Evolutionary conservation across 2,797 vertebrate genomes (phyloP).

Genomic region (Argentina silus): DNA sequence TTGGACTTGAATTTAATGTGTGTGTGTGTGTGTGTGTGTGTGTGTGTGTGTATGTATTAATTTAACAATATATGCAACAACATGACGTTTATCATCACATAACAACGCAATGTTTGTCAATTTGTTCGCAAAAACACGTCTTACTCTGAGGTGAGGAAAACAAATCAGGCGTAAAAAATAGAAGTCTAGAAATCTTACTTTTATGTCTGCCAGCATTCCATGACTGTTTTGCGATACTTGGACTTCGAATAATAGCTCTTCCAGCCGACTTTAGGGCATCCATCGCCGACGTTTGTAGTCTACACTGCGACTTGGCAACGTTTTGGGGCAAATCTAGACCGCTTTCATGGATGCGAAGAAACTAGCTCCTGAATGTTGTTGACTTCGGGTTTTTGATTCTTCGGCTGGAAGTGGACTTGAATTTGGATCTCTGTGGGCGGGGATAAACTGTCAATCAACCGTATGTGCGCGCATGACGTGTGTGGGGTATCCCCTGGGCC

Average conservation of each 20-base stretch:
- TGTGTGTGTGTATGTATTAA: too few relatives aligned
- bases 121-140: not conserved
- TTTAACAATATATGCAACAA: too few relatives aligned
- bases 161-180: not conserved
- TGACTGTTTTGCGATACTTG: constrained; percentile 80
- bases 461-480: not conserved
- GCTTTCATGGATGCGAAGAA: not conserved
- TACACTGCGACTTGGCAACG: constrained; percentile 23
- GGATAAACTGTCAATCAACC: constrained; percentile 26
- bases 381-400: constrained; percentile 23
- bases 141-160: not conserved
- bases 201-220: constrained; percentile 80
- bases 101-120: too few relatives aligned
- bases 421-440: constrained; percentile 36
- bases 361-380: constrained; percentile 39
- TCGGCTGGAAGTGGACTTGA: constrained; percentile 39
- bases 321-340: not conserved
- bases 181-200: constrained; percentile 71
- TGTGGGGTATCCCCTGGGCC: too few relatives aligned
- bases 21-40: too few relatives aligned
- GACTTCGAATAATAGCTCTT: constrained; percentile 82
- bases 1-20: too few relatives aligned
- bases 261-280: constrained; percentile 84
- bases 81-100: too few relatives aligned
- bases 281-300: constrained; percentile 63